Evolutionary conservation across 2,113 vertebrate species (phyloP).

Genomic region (Calyptomena viridis): DNA sequence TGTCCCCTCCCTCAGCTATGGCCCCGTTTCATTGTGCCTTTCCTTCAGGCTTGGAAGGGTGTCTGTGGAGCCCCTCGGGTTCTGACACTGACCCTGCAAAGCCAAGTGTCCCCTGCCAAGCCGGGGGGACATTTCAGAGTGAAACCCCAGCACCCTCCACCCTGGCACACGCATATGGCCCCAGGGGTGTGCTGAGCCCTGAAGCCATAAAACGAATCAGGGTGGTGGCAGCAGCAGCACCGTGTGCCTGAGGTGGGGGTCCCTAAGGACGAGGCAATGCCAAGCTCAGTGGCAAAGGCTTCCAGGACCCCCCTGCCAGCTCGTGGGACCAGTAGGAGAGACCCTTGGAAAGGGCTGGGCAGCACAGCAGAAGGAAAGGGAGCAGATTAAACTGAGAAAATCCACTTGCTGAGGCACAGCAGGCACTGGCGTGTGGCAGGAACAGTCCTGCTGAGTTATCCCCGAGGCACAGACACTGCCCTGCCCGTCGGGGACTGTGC

Average conservation of each 20-base stretch:
- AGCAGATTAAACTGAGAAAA: not conserved
- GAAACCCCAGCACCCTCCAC: not conserved
- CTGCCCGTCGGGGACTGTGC: not conserved
- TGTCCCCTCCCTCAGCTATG: not conserved
- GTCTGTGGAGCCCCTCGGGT: not conserved
- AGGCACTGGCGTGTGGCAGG: not conserved
- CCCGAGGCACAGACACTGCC: not conserved
- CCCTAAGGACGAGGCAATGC: accelerated
- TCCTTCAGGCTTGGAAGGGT: accelerated
- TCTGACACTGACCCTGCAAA: not conserved
- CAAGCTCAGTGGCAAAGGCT: not conserved
- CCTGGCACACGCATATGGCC: not conserved
- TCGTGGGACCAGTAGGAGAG: not conserved
- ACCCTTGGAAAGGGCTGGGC: not conserved
- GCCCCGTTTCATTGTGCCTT: not conserved
- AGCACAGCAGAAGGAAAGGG: not conserved
- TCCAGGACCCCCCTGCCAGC: not conserved
- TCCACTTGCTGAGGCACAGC: accelerated
- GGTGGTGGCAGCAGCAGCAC: not conserved
- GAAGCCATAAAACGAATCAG: constrained; percentile 52
- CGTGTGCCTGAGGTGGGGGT: accelerated
- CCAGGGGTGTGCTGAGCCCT: constrained; percentile 11
- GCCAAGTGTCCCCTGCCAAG: not conserved
- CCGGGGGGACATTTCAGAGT: accelerated
- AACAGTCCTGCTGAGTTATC: not conserved